These are phyloP conservation scores for Psittacula echo DNA, from an alignment of 2,797 vertebrate species.

Conservation along the genomic window DNA sequence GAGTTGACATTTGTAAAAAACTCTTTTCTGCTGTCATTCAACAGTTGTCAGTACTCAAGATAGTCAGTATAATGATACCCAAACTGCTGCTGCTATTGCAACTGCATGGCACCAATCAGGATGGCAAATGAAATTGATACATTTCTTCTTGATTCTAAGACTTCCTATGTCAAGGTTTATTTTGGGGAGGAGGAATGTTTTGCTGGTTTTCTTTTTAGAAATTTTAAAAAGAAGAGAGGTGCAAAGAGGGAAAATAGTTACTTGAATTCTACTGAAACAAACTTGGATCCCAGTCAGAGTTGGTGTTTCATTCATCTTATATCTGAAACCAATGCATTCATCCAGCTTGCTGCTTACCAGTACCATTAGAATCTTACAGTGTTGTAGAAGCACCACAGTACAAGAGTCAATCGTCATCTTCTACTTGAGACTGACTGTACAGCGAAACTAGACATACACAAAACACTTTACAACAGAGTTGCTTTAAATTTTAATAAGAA, in stretches of 20 bases:
- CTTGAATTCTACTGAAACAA: not conserved
- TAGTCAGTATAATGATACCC: not conserved
- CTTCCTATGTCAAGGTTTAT: not conserved
- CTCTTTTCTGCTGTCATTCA: not conserved
- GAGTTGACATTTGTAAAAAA: not conserved
- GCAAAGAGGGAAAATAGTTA: not conserved
- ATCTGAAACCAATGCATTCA: not conserved
- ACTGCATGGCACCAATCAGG: not conserved
- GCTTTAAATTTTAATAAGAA: constrained; percentile 47
- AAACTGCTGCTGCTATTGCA: not conserved
- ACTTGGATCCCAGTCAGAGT: not conserved
- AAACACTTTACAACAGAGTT: not conserved
- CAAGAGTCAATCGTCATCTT: not conserved
- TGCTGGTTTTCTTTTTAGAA: not conserved
- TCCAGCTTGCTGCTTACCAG: not conserved
- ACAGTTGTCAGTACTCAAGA: not conserved
- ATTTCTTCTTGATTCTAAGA: not conserved
- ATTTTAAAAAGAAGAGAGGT: not conserved
- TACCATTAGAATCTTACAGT: not conserved
- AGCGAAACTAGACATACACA: not conserved
- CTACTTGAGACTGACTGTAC: not conserved
- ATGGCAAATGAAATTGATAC: not conserved
- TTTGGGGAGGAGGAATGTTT: not conserved
- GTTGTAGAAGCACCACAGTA: not conserved
- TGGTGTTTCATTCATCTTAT: not conserved